Evolutionary conservation across 2,797 vertebrate genomes (phyloP).

Genomic region (Falco biarmicus): DNA sequence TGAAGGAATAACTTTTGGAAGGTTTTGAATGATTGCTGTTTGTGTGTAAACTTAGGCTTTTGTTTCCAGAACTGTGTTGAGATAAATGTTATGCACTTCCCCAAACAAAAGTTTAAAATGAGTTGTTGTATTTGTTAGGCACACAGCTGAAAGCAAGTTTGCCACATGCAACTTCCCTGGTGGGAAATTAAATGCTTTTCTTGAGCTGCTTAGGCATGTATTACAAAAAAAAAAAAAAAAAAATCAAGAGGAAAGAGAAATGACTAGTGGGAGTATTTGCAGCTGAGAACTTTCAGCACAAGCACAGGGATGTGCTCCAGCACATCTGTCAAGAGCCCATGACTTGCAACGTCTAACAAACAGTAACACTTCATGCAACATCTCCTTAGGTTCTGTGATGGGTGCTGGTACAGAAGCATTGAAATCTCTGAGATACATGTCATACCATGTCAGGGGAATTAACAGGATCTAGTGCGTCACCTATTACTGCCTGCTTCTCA

Average conservation of each 20-base stretch:
- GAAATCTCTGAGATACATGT: conserved; percentile 13
- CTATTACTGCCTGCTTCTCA: background rate
- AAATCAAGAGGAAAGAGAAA: background rate
- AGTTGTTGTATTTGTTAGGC: background rate
- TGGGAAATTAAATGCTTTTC: background rate
- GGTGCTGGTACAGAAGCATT: background rate
- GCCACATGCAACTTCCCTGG: conserved; percentile 26
- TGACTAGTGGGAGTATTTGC: background rate
- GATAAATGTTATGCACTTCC: background rate
- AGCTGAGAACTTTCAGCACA: background rate
- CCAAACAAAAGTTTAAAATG: conserved; percentile 14
- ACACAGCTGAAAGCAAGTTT: conserved; percentile 39
- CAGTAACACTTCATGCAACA: background rate
- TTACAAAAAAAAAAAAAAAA: background rate
- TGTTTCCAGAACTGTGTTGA: background rate
- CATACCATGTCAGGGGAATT: background rate
- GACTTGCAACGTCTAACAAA: background rate
- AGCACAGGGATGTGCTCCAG: conserved; percentile 25
- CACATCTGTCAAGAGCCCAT: conserved; percentile 4
- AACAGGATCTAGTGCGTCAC: background rate
- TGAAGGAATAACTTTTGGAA: background rate
- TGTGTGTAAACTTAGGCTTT: background rate
- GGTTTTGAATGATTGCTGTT: background rate
- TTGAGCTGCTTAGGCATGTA: background rate
- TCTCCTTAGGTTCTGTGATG: background rate